These are phyloP conservation scores for Myopa tessellatipennis DNA, from an alignment of 2,888 invertebrate species.

Conservation along the genomic window DNA sequence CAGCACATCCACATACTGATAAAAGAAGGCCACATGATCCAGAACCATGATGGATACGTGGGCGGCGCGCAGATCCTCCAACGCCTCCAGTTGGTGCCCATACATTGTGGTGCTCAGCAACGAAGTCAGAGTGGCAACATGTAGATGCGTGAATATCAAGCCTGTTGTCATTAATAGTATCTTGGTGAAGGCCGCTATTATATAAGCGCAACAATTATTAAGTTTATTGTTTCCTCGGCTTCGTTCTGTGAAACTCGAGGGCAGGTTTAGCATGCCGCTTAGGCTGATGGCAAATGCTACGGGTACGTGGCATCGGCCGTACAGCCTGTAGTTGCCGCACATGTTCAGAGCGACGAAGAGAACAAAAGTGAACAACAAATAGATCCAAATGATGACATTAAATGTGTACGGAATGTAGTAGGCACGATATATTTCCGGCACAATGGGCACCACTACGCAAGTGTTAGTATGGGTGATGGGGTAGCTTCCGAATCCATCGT, in stretches of 20 bases:
- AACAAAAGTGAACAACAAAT: conserved; percentile 42
- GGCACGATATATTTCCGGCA: conserved; percentile 48
- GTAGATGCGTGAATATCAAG: not conserved
- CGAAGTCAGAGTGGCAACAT: not conserved
- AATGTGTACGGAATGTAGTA: conserved; percentile 48
- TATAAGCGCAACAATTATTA: conserved; percentile 3
- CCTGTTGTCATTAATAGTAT: conserved; percentile 42
- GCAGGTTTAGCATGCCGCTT: conserved; percentile 44
- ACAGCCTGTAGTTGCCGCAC: conserved; percentile 42
- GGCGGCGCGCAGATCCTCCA: conserved; percentile 48
- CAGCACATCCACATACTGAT: conserved; percentile 46
- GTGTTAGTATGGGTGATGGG: conserved; percentile 51
- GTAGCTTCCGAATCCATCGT: conserved; percentile 46
- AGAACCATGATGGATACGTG: conserved; percentile 45
- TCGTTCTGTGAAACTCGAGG: conserved; percentile 17
- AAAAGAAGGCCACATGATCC: conserved; percentile 43
- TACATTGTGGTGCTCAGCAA: conserved; percentile 45
- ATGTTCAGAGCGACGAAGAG: conserved; percentile 43
- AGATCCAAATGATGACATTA: conserved; percentile 45
- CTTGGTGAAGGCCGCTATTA: conserved; percentile 25
- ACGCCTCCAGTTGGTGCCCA: conserved; percentile 47
- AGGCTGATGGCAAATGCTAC: conserved; percentile 39
- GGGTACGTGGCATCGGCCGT: conserved; percentile 37
- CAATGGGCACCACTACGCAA: conserved; percentile 50
- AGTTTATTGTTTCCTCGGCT: not conserved